phyloP scores from a whole-genome alignment of 2,888 invertebrate genomes.

The Encarsia formosa region DNA sequence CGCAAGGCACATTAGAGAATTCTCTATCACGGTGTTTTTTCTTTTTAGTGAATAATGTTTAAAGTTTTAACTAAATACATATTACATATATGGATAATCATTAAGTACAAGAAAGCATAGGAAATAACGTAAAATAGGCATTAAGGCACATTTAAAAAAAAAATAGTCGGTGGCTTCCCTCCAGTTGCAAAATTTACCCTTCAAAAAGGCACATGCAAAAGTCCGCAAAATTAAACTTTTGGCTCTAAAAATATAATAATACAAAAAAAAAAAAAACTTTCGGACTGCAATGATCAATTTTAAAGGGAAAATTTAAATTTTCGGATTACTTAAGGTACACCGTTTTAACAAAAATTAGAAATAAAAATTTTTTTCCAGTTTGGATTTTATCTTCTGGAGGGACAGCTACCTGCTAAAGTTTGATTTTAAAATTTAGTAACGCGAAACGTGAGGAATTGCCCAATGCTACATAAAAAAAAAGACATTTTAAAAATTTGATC shows the following conservation, averaged over 20 bases:
- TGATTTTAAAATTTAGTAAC: constrained; percentile 42
- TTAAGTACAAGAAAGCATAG: constrained; percentile 50
- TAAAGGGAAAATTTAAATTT: constrained; percentile 20
- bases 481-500: constrained; percentile 16
- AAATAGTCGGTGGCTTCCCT: constrained; percentile 42
- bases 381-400: constrained; percentile 43
- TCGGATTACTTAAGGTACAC: constrained; percentile 9
- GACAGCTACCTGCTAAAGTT: constrained; percentile 42
- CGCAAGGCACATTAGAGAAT: constrained; percentile 36
- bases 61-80: constrained; percentile 47
- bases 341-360: constrained; percentile 1
- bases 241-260: too few species aligned
- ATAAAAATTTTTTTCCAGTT: constrained; percentile 11
- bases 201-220: constrained; percentile 22
- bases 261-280: constrained; percentile 12
- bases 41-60: constrained; percentile 49
- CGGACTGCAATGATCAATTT: constrained; percentile 23
- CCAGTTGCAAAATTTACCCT: constrained; percentile 42
- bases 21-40: constrained; percentile 41
- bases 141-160: constrained; percentile 37
- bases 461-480: constrained; percentile 34
- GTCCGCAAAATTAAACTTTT: constrained; percentile 19
- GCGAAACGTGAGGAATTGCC: constrained; percentile 49
- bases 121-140: constrained; percentile 45
- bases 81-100: constrained; percentile 48